Conservation (phyloP, 2,113 vertebrate genomes). For the Poeciliopsis prolifica region DNA sequence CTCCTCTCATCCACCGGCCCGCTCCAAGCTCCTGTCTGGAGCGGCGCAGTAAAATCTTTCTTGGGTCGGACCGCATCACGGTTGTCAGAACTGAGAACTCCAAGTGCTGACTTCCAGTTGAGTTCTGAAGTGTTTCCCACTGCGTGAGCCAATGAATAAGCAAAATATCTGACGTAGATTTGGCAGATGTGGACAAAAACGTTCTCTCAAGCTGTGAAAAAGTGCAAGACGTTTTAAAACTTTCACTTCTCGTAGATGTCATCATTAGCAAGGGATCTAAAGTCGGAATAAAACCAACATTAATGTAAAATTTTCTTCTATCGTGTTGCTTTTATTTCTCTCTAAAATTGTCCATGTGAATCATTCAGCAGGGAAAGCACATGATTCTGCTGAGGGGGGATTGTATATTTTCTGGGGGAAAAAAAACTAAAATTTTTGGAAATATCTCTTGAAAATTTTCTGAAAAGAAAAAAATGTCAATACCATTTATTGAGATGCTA, state of each 20-base stretch:
- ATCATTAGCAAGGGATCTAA: constrained; percentile 10
- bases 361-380: no score
- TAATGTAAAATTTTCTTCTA: no score
- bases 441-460: no score
- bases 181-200: constrained; percentile 13
- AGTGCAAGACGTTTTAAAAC: background rate
- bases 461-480: no score
- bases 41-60: constrained; percentile 5
- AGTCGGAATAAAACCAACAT: no score
- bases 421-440: no score
- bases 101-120: constrained; percentile 22
- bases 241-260: constrained; percentile 2
- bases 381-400: no score
- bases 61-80: constrained; percentile 30
- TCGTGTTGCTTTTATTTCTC: no score
- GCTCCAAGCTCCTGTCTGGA: constrained; percentile 60
- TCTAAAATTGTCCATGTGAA: no score
- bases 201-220: constrained; percentile 16
- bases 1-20: constrained; percentile 8
- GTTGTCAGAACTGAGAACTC: constrained; percentile 42
- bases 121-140: constrained; percentile 36
- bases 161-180: constrained; percentile 23
- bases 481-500: no score
- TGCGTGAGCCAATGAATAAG: constrained; percentile 51
- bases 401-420: no score